phyloP scores from a whole-genome alignment of 2,113 vertebrate species.

The Melanerpes formicivorus region DNA sequence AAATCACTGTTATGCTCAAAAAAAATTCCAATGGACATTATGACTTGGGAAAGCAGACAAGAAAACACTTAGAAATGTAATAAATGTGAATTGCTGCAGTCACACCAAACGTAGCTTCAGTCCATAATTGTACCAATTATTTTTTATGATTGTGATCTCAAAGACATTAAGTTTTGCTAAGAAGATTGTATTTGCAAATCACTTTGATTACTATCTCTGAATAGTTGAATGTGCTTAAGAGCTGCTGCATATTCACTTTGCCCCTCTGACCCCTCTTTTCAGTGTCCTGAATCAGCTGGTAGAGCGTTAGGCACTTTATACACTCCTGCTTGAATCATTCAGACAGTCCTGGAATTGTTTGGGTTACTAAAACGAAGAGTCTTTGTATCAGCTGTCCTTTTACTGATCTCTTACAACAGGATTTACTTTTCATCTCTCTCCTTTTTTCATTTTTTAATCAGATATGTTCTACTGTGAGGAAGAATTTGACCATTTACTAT shows the following conservation, averaged over 20 bases:
- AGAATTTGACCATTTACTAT: slow-evolving; percentile 57
- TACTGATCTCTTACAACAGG: not conserved
- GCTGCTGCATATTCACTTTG: not conserved
- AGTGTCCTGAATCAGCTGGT: slow-evolving; percentile 1
- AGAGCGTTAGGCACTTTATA: not conserved
- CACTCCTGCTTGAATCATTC: not conserved
- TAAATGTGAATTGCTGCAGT: slow-evolving; percentile 49
- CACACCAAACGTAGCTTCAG: not conserved
- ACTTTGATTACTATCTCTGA: not conserved
- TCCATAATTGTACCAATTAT: slow-evolving; percentile 42
- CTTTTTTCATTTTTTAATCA: slow-evolving; percentile 57
- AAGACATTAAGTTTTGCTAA: slow-evolving; percentile 39
- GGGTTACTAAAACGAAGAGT: not conserved
- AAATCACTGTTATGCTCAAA: not conserved
- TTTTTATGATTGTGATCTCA: slow-evolving; percentile 46
- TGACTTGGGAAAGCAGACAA: not conserved
- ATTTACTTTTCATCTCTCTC: slow-evolving; percentile 40
- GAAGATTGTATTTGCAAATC: slow-evolving; percentile 33
- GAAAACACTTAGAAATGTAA: slow-evolving; percentile 35
- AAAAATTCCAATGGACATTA: slow-evolving; percentile 17
- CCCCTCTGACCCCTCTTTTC: not conserved
- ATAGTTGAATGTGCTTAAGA: not conserved
- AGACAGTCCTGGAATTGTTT: not conserved
- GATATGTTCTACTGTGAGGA: slow-evolving; percentile 46
- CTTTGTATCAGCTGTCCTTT: slow-evolving; percentile 37